A percentile compares a stretch with the other conserved stretches of the same genome.
Evolutionary conservation across 2,113 vertebrate genomes (phyloP).

Genomic region (Periophthalmus modestus): DNA sequence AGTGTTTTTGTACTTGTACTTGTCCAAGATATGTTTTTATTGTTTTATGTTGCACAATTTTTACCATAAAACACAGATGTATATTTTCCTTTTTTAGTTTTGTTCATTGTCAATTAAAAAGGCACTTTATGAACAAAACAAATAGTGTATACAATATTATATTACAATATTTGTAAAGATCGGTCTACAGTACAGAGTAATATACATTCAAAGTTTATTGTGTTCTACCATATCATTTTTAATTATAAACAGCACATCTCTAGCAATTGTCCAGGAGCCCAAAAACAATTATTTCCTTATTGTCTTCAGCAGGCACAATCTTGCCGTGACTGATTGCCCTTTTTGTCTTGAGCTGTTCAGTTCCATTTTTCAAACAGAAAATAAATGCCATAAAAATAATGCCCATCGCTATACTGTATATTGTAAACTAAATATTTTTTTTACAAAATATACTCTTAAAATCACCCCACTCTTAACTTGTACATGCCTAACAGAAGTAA

Average conservation of each 20-base stretch:
- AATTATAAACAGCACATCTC: not conserved
- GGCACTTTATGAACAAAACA: not conserved
- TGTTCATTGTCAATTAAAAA: constrained; percentile 4
- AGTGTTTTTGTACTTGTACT: constrained; percentile 40
- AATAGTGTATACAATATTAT: not conserved
- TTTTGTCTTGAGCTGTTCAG: constrained; percentile 26
- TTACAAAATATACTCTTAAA: not conserved
- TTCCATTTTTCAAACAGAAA: constrained; percentile 15
- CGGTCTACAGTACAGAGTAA: not conserved
- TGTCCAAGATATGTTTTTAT: constrained; percentile 13
- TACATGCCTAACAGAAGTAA: not conserved
- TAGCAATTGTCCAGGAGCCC: not conserved
- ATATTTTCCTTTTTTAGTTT: constrained; percentile 4
- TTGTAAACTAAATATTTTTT: constrained; percentile 3
- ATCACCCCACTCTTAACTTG: not conserved
- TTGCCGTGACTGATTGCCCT: constrained; percentile 13
- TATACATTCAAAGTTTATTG: not conserved
- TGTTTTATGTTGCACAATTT: constrained; percentile 16
- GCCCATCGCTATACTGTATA: not conserved
- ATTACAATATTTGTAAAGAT: not conserved
- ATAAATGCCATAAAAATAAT: constrained; percentile 1
- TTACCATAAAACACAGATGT: constrained; percentile 34
- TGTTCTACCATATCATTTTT: not conserved
- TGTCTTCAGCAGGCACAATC: constrained; percentile 28
- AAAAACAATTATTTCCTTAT: not conserved